These are phyloP conservation scores for Spodoptera exigua DNA, from an alignment of 2,888 invertebrate species.

Conservation along the genomic window DNA sequence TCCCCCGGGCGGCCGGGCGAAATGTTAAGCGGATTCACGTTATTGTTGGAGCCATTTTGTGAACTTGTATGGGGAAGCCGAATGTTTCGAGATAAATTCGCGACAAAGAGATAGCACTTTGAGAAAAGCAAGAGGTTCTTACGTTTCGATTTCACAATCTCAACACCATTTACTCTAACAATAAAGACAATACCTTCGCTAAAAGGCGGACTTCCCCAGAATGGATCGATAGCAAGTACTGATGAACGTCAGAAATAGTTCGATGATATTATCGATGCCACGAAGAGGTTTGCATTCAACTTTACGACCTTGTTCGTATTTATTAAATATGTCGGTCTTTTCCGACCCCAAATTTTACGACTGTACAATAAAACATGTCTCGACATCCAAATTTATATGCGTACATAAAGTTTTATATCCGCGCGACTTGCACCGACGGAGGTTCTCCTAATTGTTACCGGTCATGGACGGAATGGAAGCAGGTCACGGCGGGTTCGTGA, in stretches of 20 bases:
- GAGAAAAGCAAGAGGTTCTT: constrained; percentile 35
- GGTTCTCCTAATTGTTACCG: constrained; percentile 86
- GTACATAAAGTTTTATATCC: constrained; percentile 89
- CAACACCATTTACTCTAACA: constrained; percentile 23
- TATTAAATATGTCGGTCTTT: constrained; percentile 89
- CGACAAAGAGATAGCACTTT: constrained; percentile 44
- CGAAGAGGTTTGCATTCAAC: constrained; percentile 84
- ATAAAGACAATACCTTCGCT: constrained; percentile 17
- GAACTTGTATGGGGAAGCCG: constrained; percentile 65
- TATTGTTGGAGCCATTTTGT: constrained; percentile 77
- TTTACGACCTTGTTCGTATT: constrained; percentile 88
- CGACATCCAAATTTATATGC: constrained; percentile 89
- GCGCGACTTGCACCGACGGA: constrained; percentile 84
- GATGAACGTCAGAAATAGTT: constrained; percentile 78
- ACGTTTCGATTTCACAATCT: constrained; percentile 29
- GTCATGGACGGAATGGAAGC: constrained; percentile 79
- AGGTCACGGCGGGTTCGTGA: constrained; percentile 69
- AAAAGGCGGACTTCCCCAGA: constrained; percentile 17
- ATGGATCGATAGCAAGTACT: constrained; percentile 60
- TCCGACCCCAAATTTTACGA: constrained; percentile 88
- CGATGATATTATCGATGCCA: constrained; percentile 82
- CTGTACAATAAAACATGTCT: constrained; percentile 88
- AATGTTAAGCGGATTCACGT: constrained; percentile 78
- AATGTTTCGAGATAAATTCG: constrained; percentile 61
- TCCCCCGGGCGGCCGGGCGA: constrained; percentile 68